These are phyloP conservation scores for Tetraneura akinire DNA, from an alignment of 1,140 invertebrate species.

Conservation along the genomic window DNA sequence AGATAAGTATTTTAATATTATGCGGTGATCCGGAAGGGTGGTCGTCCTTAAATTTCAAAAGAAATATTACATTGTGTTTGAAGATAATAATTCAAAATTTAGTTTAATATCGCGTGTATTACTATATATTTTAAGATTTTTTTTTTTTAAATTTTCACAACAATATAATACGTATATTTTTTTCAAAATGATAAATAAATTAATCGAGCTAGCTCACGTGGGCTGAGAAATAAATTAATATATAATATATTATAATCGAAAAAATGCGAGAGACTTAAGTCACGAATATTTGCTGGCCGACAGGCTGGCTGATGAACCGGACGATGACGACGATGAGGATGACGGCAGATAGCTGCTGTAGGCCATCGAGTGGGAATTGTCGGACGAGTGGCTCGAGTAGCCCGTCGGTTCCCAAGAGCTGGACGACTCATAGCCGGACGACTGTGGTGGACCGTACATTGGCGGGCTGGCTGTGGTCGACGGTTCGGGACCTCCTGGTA, in stretches of 20 bases:
- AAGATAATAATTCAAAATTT: too few relatives aligned
- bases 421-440: conserved; percentile 13
- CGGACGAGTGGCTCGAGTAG: conserved; percentile 55
- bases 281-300: conserved; percentile 15
- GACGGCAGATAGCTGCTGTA: conserved; percentile 75
- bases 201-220: conserved; percentile 13
- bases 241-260: background rate
- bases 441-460: conserved; percentile 57
- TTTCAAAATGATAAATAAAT: conserved; percentile 35
- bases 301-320: conserved; percentile 16
- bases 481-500: conserved; percentile 68
- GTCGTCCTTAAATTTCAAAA: too few relatives aligned
- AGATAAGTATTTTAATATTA: too few relatives aligned
- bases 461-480: conserved; percentile 57
- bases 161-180: conserved; percentile 26
- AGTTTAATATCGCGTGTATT: too few relatives aligned
- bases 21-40: too few relatives aligned
- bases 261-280: background rate
- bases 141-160: too few relatives aligned
- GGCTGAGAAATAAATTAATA: conserved; percentile 16
- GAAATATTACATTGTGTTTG: too few relatives aligned
- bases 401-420: conserved; percentile 18
- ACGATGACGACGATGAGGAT: conserved; percentile 29
- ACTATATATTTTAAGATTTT: too few relatives aligned
- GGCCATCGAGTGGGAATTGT: conserved; percentile 68